Conservation (phyloP, 2,888 invertebrate genomes). For the Schizaphis graminum region DNA sequence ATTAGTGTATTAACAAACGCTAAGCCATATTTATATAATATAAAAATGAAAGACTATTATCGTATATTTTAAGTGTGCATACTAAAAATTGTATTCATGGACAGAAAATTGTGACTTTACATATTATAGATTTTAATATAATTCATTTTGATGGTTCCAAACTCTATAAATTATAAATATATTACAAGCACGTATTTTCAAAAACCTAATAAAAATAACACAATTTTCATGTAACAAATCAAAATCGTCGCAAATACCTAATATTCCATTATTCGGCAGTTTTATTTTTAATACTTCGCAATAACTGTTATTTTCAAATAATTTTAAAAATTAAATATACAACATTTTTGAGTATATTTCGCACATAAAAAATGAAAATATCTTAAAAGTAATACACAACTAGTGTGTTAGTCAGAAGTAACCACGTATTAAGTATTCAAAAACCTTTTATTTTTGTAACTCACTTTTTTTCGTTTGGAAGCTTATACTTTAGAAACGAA, state of each 20-base stretch:
- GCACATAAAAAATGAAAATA: background rate
- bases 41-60: no score
- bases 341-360: background rate
- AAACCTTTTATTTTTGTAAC: constrained; percentile 16
- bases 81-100: no score
- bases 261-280: background rate
- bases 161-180: no score
- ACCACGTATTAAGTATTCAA: background rate
- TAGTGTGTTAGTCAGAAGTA: background rate
- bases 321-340: background rate
- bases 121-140: no score
- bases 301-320: background rate
- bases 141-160: no score
- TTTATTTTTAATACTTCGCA: background rate
- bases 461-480: background rate
- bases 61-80: no score
- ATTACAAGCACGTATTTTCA: no score
- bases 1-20: no score
- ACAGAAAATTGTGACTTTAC: no score
- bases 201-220: background rate
- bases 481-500: background rate
- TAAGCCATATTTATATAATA: no score
- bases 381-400: background rate
- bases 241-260: background rate
- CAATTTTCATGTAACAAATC: background rate